Conservation (phyloP, 37 sponge, comb jelly and placozoan genomes). For the Mnemiopsis leidyi region DNA sequence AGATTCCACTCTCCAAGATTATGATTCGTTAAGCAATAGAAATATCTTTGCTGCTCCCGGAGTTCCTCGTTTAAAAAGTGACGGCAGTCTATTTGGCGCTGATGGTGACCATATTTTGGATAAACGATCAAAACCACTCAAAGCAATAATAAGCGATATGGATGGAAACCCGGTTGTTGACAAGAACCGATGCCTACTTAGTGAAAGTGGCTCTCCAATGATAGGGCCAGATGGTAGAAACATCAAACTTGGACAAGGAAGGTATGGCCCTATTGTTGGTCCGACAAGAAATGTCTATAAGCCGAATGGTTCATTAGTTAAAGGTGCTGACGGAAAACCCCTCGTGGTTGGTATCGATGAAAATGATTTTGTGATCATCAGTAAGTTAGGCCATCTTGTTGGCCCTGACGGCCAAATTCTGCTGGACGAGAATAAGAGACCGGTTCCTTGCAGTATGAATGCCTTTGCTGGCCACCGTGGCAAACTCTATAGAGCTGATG, state of each 20-base stretch:
- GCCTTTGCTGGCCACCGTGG: conserved; percentile 5
- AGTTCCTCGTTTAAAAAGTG: neutral
- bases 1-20: no score
- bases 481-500: neutral
- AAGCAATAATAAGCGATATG: neutral
- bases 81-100: neutral
- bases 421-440: neutral
- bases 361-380: neutral
- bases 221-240: neutral
- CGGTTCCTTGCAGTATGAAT: neutral
- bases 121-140: neutral
- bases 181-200: neutral
- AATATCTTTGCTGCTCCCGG: no score
- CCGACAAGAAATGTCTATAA: neutral
- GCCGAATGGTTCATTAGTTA: neutral
- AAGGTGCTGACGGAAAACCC: neutral
- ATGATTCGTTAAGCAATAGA: no score
- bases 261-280: neutral
- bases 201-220: neutral
- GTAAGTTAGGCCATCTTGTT: neutral
- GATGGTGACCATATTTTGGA: neutral
- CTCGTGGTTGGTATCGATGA: neutral
- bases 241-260: neutral
- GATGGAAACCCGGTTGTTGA: neutral
- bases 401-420: neutral